These are phyloP conservation scores for Aegithalos caudatus DNA, from an alignment of 2,113 vertebrate genomes.

Conservation along the genomic window DNA sequence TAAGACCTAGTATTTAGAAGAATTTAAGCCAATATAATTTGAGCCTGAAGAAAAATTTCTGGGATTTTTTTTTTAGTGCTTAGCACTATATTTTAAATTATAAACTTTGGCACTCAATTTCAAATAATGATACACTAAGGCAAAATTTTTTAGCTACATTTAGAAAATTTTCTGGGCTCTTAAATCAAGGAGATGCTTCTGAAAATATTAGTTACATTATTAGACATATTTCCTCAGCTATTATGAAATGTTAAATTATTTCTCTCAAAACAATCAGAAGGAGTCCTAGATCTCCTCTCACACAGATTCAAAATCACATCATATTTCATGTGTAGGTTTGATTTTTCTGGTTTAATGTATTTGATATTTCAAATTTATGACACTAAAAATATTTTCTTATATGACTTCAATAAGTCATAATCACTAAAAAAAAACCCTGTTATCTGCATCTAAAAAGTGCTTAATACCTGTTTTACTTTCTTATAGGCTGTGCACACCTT, in stretches of 20 bases:
- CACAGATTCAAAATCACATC: background rate
- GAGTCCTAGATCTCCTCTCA: background rate
- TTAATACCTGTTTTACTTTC: background rate
- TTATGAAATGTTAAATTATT: background rate
- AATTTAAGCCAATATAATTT: background rate
- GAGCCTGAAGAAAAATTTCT: background rate
- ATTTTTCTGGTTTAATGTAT: background rate
- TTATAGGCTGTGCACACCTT: background rate
- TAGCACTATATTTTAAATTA: background rate
- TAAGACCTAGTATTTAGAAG: background rate
- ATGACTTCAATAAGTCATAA: background rate
- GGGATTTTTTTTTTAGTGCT: background rate
- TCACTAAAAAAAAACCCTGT: rapidly evolving
- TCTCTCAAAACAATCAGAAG: background rate
- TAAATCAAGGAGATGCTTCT: background rate
- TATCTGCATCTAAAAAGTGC: background rate
- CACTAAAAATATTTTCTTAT: background rate
- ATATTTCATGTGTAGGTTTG: background rate
- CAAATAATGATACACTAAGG: background rate
- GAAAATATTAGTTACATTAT: background rate
- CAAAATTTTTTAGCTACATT: background rate
- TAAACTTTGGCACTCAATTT: background rate
- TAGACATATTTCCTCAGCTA: background rate
- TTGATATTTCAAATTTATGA: background rate
- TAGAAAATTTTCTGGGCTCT: background rate